phyloP scores from a whole-genome alignment of 2,797 vertebrate species.

The Bufotes viridis region DNA sequence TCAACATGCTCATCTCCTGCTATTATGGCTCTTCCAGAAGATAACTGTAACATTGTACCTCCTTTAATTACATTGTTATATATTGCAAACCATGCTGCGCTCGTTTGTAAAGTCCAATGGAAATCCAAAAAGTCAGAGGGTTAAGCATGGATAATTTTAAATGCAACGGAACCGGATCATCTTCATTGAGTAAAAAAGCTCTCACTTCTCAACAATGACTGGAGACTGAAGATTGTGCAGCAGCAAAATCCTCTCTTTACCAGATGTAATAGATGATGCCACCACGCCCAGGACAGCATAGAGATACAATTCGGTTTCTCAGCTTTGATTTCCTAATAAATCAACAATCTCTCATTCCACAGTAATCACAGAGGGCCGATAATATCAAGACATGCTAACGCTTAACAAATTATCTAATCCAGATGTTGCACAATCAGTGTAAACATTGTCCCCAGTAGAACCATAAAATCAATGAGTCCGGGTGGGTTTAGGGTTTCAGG shows the following conservation, averaged over 20 bases:
- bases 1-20: not conserved
- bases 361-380: constrained; percentile 85
- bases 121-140: not conserved
- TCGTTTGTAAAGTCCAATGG: not conserved
- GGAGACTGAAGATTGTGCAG: not conserved
- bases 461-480: constrained; percentile 98
- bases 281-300: not conserved
- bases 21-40: not conserved
- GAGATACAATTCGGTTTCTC: not conserved
- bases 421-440: constrained; percentile 93
- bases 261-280: not conserved
- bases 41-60: not conserved
- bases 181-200: not conserved
- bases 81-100: too few species aligned
- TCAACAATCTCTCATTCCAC: constrained; percentile 62
- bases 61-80: not conserved
- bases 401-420: constrained; percentile 99
- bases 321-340: constrained; percentile 50
- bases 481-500: constrained; percentile 92
- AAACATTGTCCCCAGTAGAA: constrained; percentile 91
- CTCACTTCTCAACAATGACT: not conserved
- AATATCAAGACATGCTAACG: constrained; percentile 89
- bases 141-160: not conserved
- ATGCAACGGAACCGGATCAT: not conserved
- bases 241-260: not conserved